Evolutionary conservation across 2,888 invertebrate genomes (phyloP).

Genomic region (Lomographa bimaculata): DNA sequence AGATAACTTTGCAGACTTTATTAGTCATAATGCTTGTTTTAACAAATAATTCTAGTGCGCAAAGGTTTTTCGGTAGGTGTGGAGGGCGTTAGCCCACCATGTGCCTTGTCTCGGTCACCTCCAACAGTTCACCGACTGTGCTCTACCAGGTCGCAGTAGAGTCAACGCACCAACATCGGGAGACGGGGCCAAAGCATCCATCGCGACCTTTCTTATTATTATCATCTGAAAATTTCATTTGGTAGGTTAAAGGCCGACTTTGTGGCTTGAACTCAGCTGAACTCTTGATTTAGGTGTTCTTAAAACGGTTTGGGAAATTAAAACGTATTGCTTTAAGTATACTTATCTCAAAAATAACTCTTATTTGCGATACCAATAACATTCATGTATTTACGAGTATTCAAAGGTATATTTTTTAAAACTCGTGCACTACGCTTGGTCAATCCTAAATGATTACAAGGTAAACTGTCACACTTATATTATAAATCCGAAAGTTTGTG

Average conservation of each 20-base stretch:
- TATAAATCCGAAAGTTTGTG: too few relatives aligned
- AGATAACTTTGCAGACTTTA: too few relatives aligned
- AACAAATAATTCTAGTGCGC: not conserved
- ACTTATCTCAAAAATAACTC: too few relatives aligned
- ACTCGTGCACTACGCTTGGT: too few relatives aligned
- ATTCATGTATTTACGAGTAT: too few relatives aligned
- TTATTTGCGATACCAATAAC: too few relatives aligned
- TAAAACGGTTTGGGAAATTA: not conserved
- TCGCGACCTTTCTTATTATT: conserved; percentile 3
- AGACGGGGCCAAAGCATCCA: not conserved
- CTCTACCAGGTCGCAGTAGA: not conserved
- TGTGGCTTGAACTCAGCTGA: not conserved
- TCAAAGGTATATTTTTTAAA: too few relatives aligned
- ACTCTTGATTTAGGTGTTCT: not conserved
- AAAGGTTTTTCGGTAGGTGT: not conserved
- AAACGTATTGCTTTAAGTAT: too few relatives aligned
- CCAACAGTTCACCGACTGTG: conserved; percentile 11
- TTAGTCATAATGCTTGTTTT: too few relatives aligned
- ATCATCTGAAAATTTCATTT: conserved; percentile 5
- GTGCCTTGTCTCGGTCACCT: conserved; percentile 16
- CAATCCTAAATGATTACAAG: too few relatives aligned
- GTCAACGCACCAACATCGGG: conserved; percentile 1
- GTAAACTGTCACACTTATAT: too few relatives aligned
- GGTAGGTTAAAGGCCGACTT: not conserved
- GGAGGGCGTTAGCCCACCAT: conserved; percentile 8